Conservation (phyloP, 2,797 vertebrate genomes). For the Phaenicophaeus curvirostris region DNA sequence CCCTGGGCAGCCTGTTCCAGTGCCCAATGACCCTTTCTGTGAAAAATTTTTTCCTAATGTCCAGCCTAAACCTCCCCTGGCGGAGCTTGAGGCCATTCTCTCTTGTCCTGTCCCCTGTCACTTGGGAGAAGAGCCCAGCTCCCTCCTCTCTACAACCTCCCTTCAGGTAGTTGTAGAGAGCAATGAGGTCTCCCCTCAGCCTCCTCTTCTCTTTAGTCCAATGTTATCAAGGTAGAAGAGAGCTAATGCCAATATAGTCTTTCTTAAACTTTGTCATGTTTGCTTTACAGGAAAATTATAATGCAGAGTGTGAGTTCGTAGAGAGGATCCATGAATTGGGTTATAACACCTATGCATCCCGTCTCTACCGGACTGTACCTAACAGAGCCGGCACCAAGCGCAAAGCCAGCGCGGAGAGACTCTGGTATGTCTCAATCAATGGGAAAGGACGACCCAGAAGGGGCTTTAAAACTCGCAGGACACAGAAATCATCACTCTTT, state of each 20-base stretch:
- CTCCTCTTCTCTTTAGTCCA: neutral
- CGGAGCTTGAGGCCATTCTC: no score
- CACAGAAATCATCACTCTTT: conserved; percentile 96
- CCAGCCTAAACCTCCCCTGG: no score
- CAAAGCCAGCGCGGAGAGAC: conserved; percentile 84
- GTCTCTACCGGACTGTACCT: conserved; percentile 86
- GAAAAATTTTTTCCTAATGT: no score
- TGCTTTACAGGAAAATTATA: conserved; percentile 86
- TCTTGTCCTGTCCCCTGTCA: no score
- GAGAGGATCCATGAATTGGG: conserved; percentile 96
- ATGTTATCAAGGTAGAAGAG: neutral
- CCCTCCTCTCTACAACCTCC: no score
- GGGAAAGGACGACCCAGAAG: conserved; percentile 95
- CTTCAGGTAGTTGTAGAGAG: no score
- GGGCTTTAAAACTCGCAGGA: conserved; percentile 93
- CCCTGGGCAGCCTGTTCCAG: no score
- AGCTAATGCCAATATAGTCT: rapidly evolving
- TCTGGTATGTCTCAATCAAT: conserved; percentile 96
- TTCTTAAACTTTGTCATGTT: neutral
- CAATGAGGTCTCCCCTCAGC: no score
- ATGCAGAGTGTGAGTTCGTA: conserved; percentile 94
- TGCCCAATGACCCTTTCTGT: no score
- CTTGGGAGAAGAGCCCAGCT: no score
- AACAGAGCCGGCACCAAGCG: conserved; percentile 69
- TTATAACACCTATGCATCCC: conserved; percentile 95